Base-by-base conservation (phyloP, 1,140 invertebrate species). In the Anthonomus grandis region DNA sequence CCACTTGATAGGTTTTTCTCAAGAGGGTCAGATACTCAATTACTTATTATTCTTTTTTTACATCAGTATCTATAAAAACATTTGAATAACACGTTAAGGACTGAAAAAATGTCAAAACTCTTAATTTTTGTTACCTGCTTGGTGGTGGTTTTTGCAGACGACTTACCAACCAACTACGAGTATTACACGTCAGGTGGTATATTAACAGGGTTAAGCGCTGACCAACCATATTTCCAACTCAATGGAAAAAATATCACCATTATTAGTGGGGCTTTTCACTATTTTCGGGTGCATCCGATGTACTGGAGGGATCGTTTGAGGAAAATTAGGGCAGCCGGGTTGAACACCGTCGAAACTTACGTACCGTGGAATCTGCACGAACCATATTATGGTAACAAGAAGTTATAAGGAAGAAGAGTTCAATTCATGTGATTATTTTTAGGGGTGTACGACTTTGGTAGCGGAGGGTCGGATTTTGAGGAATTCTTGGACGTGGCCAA, bases 341-440 rank as follows among this genome's bases (percentile, higher is more conserved):
- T 97, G 0, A 96, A 97, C 76, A 83, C 93, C 0, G 80, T 98
- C 8, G 86, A 91, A 63, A 93, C 91, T 89, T 96, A 96, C 70
- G 85, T 97, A 0, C 91, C 95, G 68, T 98, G 95, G 95, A 93
- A 89, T 64, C 78, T 85, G 42, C 95, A 98, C 73, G 91, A 98
- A 76, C 86, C 36, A 1, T 36, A 64, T 39, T 55, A 55, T 17
- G 83, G 83, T 2, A 76, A 83, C 23, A 3, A 10, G 12, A 38
- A 2, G n/a, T n/a, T n/a, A n/a, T n/a, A n/a, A n/a, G n/a, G n/a
- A n/a, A n/a, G n/a, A n/a, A n/a, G n/a, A n/a, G n/a, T n/a, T n/a
- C n/a, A n/a, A n/a, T n/a, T n/a, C n/a, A 15, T 8, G n/a, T 31
- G 27, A 8, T 31, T 31, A 31, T 31, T 31, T 39, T 22, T 15